phyloP scores from a whole-genome alignment of 2,113 vertebrate species.

The Calonectris borealis region DNA sequence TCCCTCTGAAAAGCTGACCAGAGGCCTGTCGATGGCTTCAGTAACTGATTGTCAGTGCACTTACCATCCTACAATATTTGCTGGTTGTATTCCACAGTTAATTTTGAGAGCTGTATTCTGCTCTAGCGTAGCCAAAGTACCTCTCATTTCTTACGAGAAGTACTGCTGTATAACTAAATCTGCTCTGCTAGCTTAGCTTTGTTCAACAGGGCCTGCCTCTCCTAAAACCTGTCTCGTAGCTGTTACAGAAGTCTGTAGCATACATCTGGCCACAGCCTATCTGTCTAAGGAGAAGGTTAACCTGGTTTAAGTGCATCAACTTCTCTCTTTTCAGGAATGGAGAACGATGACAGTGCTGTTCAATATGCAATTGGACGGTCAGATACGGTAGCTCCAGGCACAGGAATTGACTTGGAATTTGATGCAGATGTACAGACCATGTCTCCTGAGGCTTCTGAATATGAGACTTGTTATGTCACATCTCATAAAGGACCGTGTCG shows the following conservation, averaged over 20 bases:
- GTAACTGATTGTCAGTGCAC: background rate
- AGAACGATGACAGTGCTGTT: slow-evolving; percentile 94
- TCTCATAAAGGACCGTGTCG: slow-evolving; percentile 97
- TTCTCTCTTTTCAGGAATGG: slow-evolving; percentile 84
- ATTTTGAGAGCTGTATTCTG: background rate
- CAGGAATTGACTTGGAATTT: slow-evolving; percentile 96
- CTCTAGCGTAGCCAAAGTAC: background rate
- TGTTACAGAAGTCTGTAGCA: background rate
- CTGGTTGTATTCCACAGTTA: background rate
- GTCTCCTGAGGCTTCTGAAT: slow-evolving; percentile 97
- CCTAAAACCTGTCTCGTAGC: background rate
- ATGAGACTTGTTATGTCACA: slow-evolving; percentile 97
- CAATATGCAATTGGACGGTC: slow-evolving; percentile 98
- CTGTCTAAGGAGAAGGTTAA: background rate
- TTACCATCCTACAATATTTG: fast-evolving
- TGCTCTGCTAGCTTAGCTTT: background rate
- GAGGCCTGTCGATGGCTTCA: background rate
- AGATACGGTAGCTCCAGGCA: slow-evolving; percentile 93
- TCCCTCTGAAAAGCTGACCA: background rate
- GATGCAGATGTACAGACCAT: slow-evolving; percentile 97
- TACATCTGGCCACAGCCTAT: background rate
- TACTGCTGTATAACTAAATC: background rate
- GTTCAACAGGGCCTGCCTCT: background rate
- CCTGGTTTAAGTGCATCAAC: background rate
- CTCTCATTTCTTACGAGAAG: fast-evolving